phyloP scores from a whole-genome alignment of 2,113 vertebrate species.

The Sorex araneus region DNA sequence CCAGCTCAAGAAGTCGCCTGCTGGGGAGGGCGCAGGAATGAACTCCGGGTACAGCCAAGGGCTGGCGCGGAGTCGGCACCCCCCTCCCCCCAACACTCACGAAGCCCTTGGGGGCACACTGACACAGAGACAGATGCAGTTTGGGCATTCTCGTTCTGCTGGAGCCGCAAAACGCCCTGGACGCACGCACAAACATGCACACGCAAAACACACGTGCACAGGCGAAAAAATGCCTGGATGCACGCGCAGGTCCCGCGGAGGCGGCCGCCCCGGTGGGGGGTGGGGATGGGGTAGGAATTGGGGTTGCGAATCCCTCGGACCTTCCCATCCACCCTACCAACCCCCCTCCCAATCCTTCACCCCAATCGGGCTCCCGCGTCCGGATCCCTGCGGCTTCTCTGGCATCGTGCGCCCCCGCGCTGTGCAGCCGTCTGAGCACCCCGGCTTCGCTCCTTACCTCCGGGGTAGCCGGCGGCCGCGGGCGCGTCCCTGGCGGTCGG shows the following conservation, averaged over 20 bases:
- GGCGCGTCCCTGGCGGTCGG: constrained; percentile 75
- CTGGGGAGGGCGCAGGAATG: constrained; percentile 71
- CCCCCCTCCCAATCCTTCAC: neutral
- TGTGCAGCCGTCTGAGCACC: constrained; percentile 57
- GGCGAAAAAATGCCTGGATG: constrained; percentile 15
- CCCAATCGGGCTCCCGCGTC: neutral
- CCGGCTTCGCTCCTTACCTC: constrained; percentile 78
- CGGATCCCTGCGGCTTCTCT: neutral
- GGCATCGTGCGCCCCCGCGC: constrained; percentile 35
- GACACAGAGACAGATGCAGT: constrained; percentile 2
- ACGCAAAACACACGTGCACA: constrained; percentile 78
- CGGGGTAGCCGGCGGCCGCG: constrained; percentile 65
- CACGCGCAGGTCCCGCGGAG: constrained; percentile 47
- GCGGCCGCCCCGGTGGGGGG: constrained; percentile 35
- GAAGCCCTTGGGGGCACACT: neutral
- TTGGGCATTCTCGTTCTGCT: constrained; percentile 14
- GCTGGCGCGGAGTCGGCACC: neutral
- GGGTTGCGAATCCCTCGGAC: neutral
- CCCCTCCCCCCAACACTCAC: neutral
- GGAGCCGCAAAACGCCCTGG: constrained; percentile 21
- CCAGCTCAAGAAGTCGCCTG: constrained; percentile 93
- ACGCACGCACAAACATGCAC: constrained; percentile 67
- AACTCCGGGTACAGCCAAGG: constrained; percentile 33
- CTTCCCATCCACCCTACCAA: neutral
- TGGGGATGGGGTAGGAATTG: neutral